Evolutionary conservation across 2,888 invertebrate genomes (phyloP).

Genomic region (Proisotoma minuta): DNA sequence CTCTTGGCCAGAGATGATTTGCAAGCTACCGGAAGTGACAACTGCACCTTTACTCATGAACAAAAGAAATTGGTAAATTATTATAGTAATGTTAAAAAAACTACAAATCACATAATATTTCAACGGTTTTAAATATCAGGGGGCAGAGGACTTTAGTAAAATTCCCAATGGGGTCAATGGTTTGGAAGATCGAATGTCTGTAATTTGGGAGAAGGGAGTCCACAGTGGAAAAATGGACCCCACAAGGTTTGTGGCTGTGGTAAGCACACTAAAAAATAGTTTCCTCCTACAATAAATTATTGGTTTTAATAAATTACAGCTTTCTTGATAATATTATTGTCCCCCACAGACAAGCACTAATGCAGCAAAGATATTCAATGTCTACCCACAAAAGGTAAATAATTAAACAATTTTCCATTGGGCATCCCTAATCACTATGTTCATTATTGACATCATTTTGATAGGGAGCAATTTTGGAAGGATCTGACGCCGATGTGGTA

Average conservation of each 20-base stretch:
- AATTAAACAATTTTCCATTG: background rate
- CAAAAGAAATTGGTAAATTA: slow-evolving; percentile 86
- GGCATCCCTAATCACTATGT: background rate
- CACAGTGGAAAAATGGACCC: slow-evolving; percentile 85
- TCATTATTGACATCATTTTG: slow-evolving; percentile 30
- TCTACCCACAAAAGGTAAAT: slow-evolving; percentile 80
- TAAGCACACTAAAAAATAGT: too few relatives aligned
- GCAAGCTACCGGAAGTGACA: slow-evolving; percentile 89
- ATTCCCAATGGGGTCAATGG: slow-evolving; percentile 98
- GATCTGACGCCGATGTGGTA: slow-evolving; percentile 94
- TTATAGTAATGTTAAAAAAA: too few relatives aligned
- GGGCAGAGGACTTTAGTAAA: slow-evolving; percentile 81
- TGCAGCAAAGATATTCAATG: slow-evolving; percentile 95
- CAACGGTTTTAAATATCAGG: too few relatives aligned
- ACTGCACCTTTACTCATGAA: slow-evolving; percentile 87
- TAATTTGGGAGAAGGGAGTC: slow-evolving; percentile 95
- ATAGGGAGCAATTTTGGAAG: slow-evolving; percentile 79
- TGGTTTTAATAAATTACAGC: too few relatives aligned
- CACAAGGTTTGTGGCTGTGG: slow-evolving; percentile 90
- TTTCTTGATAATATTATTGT: too few relatives aligned
- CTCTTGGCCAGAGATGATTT: slow-evolving; percentile 82
- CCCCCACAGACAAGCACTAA: too few relatives aligned
- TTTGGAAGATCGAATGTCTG: slow-evolving; percentile 92
- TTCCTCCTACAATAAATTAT: too few relatives aligned
- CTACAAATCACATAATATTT: too few relatives aligned